These are phyloP conservation scores for Mastomys coucha DNA, from an alignment of 2,113 vertebrate species.

Conservation along the genomic window DNA sequence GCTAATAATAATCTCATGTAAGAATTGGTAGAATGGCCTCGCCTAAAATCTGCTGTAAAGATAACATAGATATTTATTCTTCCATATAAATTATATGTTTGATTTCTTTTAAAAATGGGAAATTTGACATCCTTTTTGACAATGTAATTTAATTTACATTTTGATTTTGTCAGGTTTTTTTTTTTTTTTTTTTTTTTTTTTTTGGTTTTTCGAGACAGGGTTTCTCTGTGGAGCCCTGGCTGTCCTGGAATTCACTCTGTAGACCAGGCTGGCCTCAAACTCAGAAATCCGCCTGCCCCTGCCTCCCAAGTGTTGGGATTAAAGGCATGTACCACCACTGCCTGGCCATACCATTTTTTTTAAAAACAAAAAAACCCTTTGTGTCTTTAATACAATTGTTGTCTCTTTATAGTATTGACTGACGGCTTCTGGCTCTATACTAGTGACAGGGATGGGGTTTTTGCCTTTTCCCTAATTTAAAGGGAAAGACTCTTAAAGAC, in stretches of 20 bases:
- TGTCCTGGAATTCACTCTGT: too few species aligned
- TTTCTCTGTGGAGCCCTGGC: too few species aligned
- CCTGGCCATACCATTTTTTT: too few species aligned
- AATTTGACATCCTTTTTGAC: neutral
- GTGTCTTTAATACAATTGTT: neutral
- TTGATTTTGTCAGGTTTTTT: neutral
- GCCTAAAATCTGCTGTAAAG: neutral
- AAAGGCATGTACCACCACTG: too few species aligned
- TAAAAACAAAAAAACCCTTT: too few species aligned
- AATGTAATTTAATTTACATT: neutral
- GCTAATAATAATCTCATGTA: neutral
- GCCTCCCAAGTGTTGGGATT: too few species aligned
- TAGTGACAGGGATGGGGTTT: neutral
- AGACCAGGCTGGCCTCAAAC: too few species aligned
- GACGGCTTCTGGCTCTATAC: neutral
- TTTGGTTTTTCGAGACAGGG: too few species aligned
- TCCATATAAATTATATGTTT: neutral
- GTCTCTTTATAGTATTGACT: neutral
- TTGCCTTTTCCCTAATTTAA: conserved; percentile 17
- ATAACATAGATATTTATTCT: neutral
- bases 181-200: too few species aligned
- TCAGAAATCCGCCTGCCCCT: too few species aligned
- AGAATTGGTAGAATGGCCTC: neutral
- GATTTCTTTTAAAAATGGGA: neutral
- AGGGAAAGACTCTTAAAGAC: neutral